phyloP scores from a whole-genome alignment of 2,888 invertebrate species.

The Galeruca laticollis region DNA sequence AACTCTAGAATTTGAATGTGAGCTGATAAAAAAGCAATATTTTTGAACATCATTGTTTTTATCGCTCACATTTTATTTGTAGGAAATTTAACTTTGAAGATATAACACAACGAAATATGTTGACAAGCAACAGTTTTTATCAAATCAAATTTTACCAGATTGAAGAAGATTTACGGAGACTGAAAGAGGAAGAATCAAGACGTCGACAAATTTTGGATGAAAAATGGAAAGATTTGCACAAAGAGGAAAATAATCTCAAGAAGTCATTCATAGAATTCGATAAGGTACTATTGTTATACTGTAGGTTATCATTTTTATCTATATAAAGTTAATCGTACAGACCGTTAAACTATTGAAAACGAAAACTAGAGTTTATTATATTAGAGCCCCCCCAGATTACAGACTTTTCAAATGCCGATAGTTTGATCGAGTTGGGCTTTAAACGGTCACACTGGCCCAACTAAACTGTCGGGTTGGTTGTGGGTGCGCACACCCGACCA shows the following conservation, averaged over 20 bases:
- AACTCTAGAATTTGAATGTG: too few species aligned
- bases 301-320: too few species aligned
- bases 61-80: background rate
- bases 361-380: too few species aligned
- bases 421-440: too few species aligned
- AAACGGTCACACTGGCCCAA: too few species aligned
- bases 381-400: too few species aligned
- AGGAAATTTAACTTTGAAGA: conserved; percentile 18
- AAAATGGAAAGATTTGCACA: conserved; percentile 21
- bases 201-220: conserved; percentile 11
- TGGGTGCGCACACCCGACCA: too few species aligned
- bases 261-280: conserved; percentile 23
- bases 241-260: conserved; percentile 17
- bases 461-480: too few species aligned
- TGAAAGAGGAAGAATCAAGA: conserved; percentile 6
- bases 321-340: too few species aligned
- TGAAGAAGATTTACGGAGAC: conserved; percentile 4
- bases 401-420: too few species aligned
- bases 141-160: conserved; percentile 6
- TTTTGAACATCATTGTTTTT: background rate
- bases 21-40: too few species aligned
- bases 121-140: conserved; percentile 19
- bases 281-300: conserved; percentile 8
- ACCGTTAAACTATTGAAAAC: too few species aligned
- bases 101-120: conserved; percentile 7